phyloP scores from a whole-genome alignment of 2,888 invertebrate genomes.

The Rhimphoctona megacephalus region DNA sequence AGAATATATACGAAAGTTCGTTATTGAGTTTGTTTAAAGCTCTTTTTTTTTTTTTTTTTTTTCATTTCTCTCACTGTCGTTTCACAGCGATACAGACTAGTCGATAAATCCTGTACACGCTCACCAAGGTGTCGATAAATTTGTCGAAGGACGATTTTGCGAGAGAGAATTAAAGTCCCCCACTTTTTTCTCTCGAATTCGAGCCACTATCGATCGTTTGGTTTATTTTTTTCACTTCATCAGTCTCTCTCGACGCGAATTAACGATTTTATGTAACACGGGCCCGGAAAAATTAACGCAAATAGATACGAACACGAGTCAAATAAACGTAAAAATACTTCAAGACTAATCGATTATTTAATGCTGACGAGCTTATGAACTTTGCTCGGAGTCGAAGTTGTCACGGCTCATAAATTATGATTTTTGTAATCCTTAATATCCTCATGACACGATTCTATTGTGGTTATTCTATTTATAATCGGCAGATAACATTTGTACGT shows the following conservation, averaged over 20 bases:
- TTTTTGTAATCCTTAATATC: not conserved
- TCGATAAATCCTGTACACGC: constrained; percentile 39
- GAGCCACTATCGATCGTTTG: not conserved
- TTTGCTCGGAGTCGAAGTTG: not conserved
- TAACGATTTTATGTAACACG: not conserved
- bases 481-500: not conserved
- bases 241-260: not conserved
- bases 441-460: not conserved
- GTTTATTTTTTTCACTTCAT: not conserved
- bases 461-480: not conserved
- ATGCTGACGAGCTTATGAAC: not conserved
- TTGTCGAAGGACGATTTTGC: constrained; percentile 38
- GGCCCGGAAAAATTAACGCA: not conserved
- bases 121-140: constrained; percentile 54
- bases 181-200: not conserved
- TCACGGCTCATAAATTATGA: not conserved
- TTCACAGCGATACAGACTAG: not conserved
- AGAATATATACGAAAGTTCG: not conserved
- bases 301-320: constrained; percentile 1
- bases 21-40: constrained; percentile 1
- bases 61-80: constrained; percentile 5
- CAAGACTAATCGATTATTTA: constrained; percentile 2
- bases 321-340: constrained; percentile 7
- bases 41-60: not conserved
- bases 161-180: constrained; percentile 18